A percentile compares a stretch with the other conserved stretches of the same genome.
Evolutionary conservation across 2,113 vertebrate species (phyloP).

Genomic region (Meriones unguiculatus): DNA sequence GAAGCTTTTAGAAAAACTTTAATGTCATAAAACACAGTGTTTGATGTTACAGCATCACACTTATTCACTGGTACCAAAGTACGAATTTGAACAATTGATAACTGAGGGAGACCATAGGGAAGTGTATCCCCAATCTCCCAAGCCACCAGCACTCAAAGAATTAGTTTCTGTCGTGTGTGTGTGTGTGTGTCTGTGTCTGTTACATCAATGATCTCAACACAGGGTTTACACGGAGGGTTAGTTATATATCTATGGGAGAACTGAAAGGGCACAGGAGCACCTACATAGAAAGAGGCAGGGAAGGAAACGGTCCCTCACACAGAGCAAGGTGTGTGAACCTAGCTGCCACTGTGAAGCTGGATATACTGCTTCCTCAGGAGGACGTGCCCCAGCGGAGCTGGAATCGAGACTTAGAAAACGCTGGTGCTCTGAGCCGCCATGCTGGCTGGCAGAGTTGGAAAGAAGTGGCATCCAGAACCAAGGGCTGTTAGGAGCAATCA

Average conservation of each 20-base stretch:
- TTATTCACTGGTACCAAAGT: neutral
- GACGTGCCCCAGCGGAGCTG: neutral
- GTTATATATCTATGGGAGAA: neutral
- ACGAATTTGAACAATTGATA: constrained; percentile 4
- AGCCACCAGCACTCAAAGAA: neutral
- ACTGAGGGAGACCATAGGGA: neutral
- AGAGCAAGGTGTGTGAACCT: neutral
- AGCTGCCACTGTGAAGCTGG: neutral
- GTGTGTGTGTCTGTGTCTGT: neutral
- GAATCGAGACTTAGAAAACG: neutral
- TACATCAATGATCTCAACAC: neutral
- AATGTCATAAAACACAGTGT: neutral
- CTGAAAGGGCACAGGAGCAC: neutral
- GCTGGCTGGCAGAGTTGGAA: neutral
- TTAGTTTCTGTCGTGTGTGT: neutral
- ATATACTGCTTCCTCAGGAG: neutral
- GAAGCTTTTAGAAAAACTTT: constrained; percentile 16
- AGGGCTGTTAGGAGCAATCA: neutral
- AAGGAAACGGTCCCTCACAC: neutral
- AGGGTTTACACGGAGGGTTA: neutral
- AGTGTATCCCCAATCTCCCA: neutral
- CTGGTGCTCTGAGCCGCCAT: neutral
- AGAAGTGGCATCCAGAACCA: neutral
- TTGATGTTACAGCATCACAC: neutral
- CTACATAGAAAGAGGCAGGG: neutral